Evolutionary conservation across 2,797 vertebrate species (phyloP).

Genomic region (Sarcoramphus papa): DNA sequence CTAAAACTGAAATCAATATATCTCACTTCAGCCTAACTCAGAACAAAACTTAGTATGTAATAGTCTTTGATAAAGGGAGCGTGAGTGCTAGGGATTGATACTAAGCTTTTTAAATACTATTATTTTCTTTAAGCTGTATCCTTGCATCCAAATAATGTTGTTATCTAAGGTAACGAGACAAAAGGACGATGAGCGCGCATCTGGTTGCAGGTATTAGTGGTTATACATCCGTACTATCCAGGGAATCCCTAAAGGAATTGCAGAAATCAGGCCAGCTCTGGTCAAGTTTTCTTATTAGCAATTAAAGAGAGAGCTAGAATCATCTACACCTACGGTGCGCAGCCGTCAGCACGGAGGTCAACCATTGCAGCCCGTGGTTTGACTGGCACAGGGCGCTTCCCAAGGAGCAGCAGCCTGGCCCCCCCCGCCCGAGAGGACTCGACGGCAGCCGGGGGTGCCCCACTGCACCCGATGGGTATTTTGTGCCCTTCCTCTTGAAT

Average conservation of each 20-base stretch:
- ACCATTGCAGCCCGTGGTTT: not conserved
- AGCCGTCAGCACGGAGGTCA: accelerated
- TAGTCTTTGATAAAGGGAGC: not conserved
- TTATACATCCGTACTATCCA: not conserved
- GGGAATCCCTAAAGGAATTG: not conserved
- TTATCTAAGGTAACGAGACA: not conserved
- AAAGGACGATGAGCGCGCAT: not conserved
- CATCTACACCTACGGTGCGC: accelerated
- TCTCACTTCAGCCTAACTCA: not conserved
- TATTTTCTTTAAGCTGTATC: not conserved
- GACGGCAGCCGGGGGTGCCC: too few relatives aligned
- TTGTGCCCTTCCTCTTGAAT: not conserved
- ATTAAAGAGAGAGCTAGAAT: not conserved
- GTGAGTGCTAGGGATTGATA: not conserved
- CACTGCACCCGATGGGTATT: accelerated
- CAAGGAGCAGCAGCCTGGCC: not conserved
- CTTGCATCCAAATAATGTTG: not conserved
- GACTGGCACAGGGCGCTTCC: accelerated
- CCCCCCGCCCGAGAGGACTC: not conserved
- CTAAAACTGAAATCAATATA: not conserved
- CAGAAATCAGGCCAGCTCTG: not conserved
- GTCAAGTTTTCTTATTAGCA: not conserved
- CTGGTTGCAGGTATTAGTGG: not conserved
- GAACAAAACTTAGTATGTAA: not conserved
- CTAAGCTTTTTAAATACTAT: not conserved